Evolutionary conservation across 1,140 invertebrate species (phyloP).

Genomic region (Sinella curviseta): DNA sequence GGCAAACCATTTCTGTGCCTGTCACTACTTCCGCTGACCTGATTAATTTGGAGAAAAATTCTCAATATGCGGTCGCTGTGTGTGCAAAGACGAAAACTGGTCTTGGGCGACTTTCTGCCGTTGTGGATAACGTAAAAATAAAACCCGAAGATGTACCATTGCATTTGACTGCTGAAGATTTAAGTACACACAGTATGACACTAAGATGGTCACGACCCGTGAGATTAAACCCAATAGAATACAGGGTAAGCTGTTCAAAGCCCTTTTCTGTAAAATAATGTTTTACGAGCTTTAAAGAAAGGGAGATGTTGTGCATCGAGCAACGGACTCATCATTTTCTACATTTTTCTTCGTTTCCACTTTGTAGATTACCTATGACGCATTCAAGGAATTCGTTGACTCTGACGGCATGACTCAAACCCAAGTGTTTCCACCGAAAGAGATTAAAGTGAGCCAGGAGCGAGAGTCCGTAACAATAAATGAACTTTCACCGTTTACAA

Average conservation of each 20-base stretch:
- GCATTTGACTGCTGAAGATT: slow-evolving; percentile 79
- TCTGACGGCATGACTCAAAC: slow-evolving; percentile 88
- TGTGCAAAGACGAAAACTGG: slow-evolving; percentile 75
- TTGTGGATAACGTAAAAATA: slow-evolving; percentile 75
- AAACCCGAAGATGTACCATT: slow-evolving; percentile 88
- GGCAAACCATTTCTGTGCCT: slow-evolving; percentile 80
- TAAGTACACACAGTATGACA: slow-evolving; percentile 57
- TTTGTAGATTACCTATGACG: slow-evolving; percentile 78
- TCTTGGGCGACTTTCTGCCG: slow-evolving; percentile 61
- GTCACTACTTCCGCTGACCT: slow-evolving; percentile 87
- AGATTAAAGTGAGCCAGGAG: slow-evolving; percentile 70
- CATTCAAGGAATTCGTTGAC: slow-evolving; percentile 92
- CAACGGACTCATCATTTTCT: background rate
- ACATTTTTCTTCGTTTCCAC: background rate
- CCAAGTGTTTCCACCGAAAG: slow-evolving; percentile 72
- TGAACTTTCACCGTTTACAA: slow-evolving; percentile 88
- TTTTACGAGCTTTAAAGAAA: slow-evolving; percentile 4
- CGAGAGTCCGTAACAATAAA: slow-evolving; percentile 73
- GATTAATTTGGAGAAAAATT: slow-evolving; percentile 83
- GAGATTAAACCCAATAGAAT: slow-evolving; percentile 81
- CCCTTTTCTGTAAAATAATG: background rate
- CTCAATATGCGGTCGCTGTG: slow-evolving; percentile 89
- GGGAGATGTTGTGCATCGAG: background rate
- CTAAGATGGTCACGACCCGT: slow-evolving; percentile 91
- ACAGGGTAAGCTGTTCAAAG: too few species aligned